Conservation (phyloP, 2,888 invertebrate species). For the Odontomyia ornata region DNA sequence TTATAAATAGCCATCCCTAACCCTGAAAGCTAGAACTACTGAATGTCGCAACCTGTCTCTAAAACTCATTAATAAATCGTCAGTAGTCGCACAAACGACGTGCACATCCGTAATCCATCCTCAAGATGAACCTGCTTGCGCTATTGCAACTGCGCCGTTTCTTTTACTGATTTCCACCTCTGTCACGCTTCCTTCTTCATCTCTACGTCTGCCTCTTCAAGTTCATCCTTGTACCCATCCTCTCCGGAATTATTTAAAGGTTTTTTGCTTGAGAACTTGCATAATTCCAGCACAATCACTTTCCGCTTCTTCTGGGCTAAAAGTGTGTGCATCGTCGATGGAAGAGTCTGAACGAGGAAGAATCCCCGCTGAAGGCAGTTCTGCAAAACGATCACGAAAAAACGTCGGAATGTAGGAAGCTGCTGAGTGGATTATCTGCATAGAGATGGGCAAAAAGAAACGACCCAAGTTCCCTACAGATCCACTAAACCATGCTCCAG, state of each 20-base stretch:
- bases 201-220: neutral
- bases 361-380: neutral
- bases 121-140: neutral
- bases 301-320: neutral
- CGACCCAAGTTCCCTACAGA: neutral
- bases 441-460: neutral
- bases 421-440: neutral
- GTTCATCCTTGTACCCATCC: neutral
- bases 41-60: neutral
- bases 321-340: neutral
- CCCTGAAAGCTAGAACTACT: no score
- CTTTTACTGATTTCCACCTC: neutral
- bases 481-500: neutral
- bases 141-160: neutral
- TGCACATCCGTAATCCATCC: slow-evolving; percentile 5
- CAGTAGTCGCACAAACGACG: neutral
- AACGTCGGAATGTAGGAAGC: neutral
- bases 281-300: no score
- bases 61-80: neutral
- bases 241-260: neutral
- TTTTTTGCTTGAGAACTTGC: neutral
- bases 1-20: no score
- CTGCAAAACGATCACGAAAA: neutral
- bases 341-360: neutral
- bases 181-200: neutral